These are phyloP conservation scores for Himalopsyche japonica DNA, from an alignment of 2,888 invertebrate genomes.

Conservation along the genomic window DNA sequence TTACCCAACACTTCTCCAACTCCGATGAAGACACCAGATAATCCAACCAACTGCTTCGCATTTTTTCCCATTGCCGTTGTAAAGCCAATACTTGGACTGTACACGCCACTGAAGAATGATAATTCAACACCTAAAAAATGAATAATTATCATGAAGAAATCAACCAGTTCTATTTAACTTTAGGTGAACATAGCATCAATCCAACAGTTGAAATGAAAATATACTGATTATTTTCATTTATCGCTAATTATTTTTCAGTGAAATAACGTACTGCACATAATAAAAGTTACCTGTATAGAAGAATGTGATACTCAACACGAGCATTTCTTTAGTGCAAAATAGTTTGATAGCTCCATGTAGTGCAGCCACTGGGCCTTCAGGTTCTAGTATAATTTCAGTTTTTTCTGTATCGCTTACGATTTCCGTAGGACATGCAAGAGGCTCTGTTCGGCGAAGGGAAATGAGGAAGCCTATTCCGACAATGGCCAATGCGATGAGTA, in stretches of 20 bases:
- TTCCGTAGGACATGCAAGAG: slow-evolving; percentile 43
- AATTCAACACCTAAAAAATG: slow-evolving; percentile 74
- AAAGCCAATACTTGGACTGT: slow-evolving; percentile 89
- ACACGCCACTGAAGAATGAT: slow-evolving; percentile 96
- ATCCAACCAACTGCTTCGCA: slow-evolving; percentile 84
- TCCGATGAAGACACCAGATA: slow-evolving; percentile 94
- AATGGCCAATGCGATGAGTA: slow-evolving; percentile 72
- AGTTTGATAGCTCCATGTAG: slow-evolving; percentile 75
- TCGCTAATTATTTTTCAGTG: too few relatives aligned
- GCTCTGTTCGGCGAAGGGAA: slow-evolving; percentile 63
- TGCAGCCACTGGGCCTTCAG: slow-evolving; percentile 68
- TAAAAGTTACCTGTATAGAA: slow-evolving; percentile 78
- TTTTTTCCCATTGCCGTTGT: slow-evolving; percentile 75
- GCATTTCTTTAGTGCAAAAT: slow-evolving; percentile 82
- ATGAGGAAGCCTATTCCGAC: slow-evolving; percentile 72
- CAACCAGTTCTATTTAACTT: too few relatives aligned
- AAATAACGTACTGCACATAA: too few relatives aligned
- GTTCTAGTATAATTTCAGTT: slow-evolving; percentile 45
- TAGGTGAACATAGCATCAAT: too few relatives aligned
- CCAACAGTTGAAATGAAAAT: too few relatives aligned
- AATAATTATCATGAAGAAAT: not conserved
- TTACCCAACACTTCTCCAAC: slow-evolving; percentile 89
- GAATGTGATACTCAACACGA: slow-evolving; percentile 82
- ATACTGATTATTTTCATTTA: too few relatives aligned
- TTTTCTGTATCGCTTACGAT: slow-evolving; percentile 36